Evolutionary conservation across 2,113 vertebrate genomes (phyloP), one percentile per base, ranked within the genome.

Genomic region (Phoxinus phoxinus): DNA sequence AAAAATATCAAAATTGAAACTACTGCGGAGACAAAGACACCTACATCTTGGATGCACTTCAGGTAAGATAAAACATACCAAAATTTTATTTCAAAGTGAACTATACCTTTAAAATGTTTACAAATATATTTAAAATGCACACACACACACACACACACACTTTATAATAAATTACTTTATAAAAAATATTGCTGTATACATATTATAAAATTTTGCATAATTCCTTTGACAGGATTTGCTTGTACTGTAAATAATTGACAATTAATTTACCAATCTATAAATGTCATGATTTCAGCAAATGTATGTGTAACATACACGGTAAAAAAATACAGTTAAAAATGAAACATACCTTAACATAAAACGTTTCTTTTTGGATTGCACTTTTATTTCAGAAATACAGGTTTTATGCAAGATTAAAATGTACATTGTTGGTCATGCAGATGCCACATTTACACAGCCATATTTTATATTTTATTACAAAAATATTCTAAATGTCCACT

Each of bases 381-480:
- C 71, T 15, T 73, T 73, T 46, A 74, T 74, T 73, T 46, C 2
- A 41, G 67, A 71, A 37, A 37, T 71, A 67, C 9, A 46, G 23
- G 15, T 46, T 27, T 17, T 46, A 25, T 8, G 41, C 71, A 74
- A 46, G 35, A 72, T 72, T n/a, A 41, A 37, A 37, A 44, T 12
- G 9, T 11, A 72, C 69, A 72, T n/a, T 41, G 32, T 44, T 41
- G 69, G 19, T 71, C 10, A 9, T 71, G 19, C 30, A 58, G 75
- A 23, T 58, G 19, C 21, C 1, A 59, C 59, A 37, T 46, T 41
- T 59, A 46, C 9, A 46, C n/a, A 25, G 23, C 10, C 9, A 56
- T n/a, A 79, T 59, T 25, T 44, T 41, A 41, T 41, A 27, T 79
- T 61, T 41, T 27, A 63, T n/a, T 61, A 80, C 8, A 63, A 80